Evolutionary conservation across 2,888 invertebrate genomes (phyloP), one percentile per base, ranked within the genome.

Genomic region (Spisula solida): DNA sequence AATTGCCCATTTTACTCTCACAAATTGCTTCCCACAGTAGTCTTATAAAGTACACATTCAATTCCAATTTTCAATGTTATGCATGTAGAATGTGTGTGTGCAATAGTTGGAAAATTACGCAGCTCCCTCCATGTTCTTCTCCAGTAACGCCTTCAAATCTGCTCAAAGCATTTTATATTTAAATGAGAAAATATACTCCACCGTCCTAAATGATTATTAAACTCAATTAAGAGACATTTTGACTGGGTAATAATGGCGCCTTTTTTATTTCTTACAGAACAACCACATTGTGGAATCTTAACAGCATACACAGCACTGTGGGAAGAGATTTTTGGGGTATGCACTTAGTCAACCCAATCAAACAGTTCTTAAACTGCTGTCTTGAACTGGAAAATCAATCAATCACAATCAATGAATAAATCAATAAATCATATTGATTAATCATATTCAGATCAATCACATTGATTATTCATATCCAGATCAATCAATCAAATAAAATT

Each of bases 1-100:
- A 82, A 82, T 34, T 70, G 5, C 70, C 82, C 82, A 82, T 82
- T 47, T 66, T 47, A 34, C 25, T 16, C 16, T 75, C 75, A 75
- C 75, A 75, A 34, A 34, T 10, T 75, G 5, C 34, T 34, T 75
- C 75, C 29, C 75, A 75, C 31, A 34, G 31, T 34, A n/a, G n/a
- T 18, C 75, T 34, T 2, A 34, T 25, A 34, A 75, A 75, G 31
- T 34, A 31, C 34, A 75, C 34, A 34, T 75, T 75, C 14, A 75
- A 75, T 75, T 75, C 31, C 75, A 18, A 66, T 75, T 75, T 31
- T 75, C 75, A 16, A 31, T 31, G 31, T 75, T 75, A 34, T 31
- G 31, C 75, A 16, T 75, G 75, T 75, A 31, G 34, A 75, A 75
- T 16, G 75, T n/a, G n/a, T n/a, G 41, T 34, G 31, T 75, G 75